These are phyloP conservation scores for Petrocephalus zakoni DNA, from an alignment of 2,113 vertebrate species.

Conservation along the genomic window DNA sequence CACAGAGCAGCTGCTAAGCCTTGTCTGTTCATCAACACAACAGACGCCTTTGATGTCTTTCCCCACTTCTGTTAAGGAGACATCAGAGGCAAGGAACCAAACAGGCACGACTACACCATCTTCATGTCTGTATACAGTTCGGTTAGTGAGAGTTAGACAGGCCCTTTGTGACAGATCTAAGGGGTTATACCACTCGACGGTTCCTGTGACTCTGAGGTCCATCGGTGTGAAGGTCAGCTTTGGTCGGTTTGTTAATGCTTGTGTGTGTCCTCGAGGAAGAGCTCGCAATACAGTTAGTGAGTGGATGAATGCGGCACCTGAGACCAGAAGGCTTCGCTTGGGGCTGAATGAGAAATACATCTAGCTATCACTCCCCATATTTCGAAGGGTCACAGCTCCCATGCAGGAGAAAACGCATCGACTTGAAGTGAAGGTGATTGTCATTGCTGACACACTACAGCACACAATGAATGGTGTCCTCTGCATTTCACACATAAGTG, in stretches of 20 bases:
- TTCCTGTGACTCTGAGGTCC: neutral
- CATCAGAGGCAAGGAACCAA: neutral
- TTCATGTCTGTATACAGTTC: neutral
- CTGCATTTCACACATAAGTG: too few species aligned
- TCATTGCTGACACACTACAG: too few species aligned
- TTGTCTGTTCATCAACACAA: constrained; percentile 5
- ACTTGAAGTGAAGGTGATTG: neutral
- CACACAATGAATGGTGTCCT: too few species aligned
- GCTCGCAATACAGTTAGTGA: constrained; percentile 44
- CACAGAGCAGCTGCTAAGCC: neutral
- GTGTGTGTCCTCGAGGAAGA: constrained; percentile 50
- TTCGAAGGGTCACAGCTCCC: neutral
- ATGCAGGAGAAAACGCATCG: neutral
- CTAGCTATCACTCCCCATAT: neutral
- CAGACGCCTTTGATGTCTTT: constrained; percentile 3
- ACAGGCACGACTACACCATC: neutral
- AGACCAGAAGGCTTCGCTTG: neutral
- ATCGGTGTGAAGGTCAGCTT: neutral
- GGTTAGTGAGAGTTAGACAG: neutral
- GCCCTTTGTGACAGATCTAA: neutral
- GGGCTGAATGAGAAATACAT: neutral
- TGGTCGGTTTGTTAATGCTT: constrained; percentile 28
- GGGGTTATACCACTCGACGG: neutral
- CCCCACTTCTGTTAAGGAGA: neutral
- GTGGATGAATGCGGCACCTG: constrained; percentile 1